A percentile compares a stretch with the other conserved stretches of the same genome.
These are phyloP conservation scores for Buceros bicornis DNA, from an alignment of 2,797 vertebrate species.

Conservation along the genomic window DNA sequence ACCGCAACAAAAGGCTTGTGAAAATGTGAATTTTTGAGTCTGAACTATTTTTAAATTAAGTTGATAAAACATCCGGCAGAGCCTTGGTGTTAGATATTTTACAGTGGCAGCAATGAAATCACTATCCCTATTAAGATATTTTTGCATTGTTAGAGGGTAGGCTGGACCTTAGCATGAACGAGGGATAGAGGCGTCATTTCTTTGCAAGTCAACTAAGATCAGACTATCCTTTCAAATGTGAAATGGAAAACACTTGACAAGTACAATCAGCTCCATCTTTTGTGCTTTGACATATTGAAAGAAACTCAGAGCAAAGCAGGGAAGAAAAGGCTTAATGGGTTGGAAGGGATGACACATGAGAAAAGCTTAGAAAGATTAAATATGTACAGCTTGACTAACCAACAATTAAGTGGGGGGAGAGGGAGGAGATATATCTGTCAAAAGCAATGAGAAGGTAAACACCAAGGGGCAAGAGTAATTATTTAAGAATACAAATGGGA, in stretches of 20 bases:
- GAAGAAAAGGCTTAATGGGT: background rate
- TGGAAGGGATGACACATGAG: constrained; percentile 11
- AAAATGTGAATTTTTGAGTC: background rate
- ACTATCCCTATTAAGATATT: background rate
- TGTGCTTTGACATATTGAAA: constrained; percentile 4
- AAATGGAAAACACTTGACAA: background rate
- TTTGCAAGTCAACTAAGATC: background rate
- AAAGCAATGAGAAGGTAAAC: constrained; percentile 68
- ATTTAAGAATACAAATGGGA: constrained; percentile 71
- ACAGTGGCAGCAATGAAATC: background rate
- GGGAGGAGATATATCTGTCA: constrained; percentile 59
- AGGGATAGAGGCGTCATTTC: background rate
- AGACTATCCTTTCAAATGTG: background rate
- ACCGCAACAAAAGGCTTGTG: background rate
- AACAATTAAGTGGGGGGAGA: constrained; percentile 66
- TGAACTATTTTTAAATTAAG: background rate
- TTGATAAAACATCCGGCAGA: background rate
- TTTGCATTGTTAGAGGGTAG: background rate
- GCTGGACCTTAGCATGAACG: background rate
- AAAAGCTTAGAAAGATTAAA: constrained; percentile 62
- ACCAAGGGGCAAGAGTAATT: constrained; percentile 74
- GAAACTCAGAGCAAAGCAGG: background rate
- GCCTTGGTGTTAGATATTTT: background rate
- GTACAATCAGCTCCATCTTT: background rate
- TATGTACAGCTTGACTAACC: constrained; percentile 72